phyloP scores from a whole-genome alignment of 2,797 vertebrate species.

The Craterocephalus amniculus region DNA sequence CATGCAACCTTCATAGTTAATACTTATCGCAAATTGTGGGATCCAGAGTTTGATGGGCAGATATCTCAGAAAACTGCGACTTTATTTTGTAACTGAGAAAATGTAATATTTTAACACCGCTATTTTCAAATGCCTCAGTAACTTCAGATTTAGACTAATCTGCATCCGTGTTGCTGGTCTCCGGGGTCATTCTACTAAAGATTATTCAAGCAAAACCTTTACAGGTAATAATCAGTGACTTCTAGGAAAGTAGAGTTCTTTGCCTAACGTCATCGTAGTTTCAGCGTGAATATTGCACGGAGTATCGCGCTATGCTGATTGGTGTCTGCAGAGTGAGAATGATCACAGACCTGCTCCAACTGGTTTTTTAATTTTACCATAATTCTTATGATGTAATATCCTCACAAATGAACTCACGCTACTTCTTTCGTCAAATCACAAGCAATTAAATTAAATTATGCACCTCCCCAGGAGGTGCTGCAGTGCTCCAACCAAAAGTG shows the following conservation, averaged over 20 bases:
- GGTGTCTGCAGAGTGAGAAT: neutral
- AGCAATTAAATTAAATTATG: neutral
- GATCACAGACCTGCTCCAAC: slow-evolving; percentile 1
- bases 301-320: neutral
- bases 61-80: neutral
- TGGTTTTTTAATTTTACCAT: neutral
- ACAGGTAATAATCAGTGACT: too few relatives aligned
- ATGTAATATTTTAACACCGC: too few relatives aligned
- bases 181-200: neutral
- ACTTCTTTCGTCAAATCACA: neutral
- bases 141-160: slow-evolving; percentile 11
- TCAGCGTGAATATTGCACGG: neutral
- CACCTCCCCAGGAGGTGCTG: slow-evolving; percentile 15
- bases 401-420: neutral
- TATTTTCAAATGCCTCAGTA: neutral
- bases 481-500: slow-evolving; percentile 2
- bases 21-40: neutral
- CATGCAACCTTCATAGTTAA: neutral
- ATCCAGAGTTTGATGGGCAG: neutral
- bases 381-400: neutral
- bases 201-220: neutral
- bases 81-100: neutral
- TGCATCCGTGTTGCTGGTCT: slow-evolving; percentile 16
- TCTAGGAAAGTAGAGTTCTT: neutral
- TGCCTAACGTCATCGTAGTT: neutral